Conservation (phyloP, 2,113 vertebrate genomes). For the Eudorcas thomsonii region DNA sequence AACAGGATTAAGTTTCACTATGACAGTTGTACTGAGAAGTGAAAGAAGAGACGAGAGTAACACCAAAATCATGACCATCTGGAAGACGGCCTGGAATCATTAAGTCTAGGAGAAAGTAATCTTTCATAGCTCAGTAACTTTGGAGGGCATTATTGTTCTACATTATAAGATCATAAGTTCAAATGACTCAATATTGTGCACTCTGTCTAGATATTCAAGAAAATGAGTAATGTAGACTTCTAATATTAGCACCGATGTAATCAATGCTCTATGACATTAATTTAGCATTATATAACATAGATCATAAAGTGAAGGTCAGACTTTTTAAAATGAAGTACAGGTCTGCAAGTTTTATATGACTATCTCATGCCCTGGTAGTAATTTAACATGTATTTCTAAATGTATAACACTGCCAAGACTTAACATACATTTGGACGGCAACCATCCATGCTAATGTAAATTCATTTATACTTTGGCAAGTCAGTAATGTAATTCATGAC, state of each 20-base stretch:
- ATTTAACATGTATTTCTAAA: not conserved
- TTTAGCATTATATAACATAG: not conserved
- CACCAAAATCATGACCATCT: not conserved
- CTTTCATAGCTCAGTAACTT: not conserved
- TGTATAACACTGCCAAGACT: not conserved
- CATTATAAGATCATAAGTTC: not conserved
- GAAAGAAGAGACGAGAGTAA: not conserved
- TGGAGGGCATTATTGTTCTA: not conserved
- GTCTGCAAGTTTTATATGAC: not conserved
- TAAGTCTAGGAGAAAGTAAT: not conserved
- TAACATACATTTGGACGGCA: not conserved
- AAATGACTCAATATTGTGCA: not conserved
- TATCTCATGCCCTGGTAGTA: not conserved
- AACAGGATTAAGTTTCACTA: not conserved
- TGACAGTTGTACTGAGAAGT: not conserved
- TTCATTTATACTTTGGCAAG: constrained; percentile 21
- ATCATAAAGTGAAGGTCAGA: not conserved
- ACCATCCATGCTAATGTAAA: not conserved
- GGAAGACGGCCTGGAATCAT: not conserved
- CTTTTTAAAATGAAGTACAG: not conserved
- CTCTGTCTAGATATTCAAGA: not conserved
- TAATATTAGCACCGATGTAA: not conserved
- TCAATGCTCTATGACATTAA: not conserved
- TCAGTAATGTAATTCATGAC: not conserved
- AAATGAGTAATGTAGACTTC: not conserved